Evolutionary conservation across 2,797 vertebrate genomes (phyloP), one percentile per base, ranked within the genome.

Genomic region (Dallia pectoralis): DNA sequence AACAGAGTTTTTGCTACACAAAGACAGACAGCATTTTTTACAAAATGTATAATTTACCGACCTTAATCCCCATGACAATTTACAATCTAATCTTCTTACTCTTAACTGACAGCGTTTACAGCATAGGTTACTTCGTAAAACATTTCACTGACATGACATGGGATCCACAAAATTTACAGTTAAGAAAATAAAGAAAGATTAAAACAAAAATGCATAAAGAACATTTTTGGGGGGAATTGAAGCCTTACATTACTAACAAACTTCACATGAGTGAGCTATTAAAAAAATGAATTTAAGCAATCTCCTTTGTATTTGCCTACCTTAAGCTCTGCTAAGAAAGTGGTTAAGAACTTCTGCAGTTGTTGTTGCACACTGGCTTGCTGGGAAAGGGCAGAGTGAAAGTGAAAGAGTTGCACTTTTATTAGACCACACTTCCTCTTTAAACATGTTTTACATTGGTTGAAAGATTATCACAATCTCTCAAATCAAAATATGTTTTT

Each of bases 241-340:
- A 12, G 40, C 40, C 9, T 44, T 44, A 44, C 14, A 44, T 44
- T 44, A 44, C 12, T 44, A 44, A 44, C 40, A 44, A 44, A 44
- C 40, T 12, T 44, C 19, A 63, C 0, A 51, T 36, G 73, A 48
- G 15, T 48, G 4, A 19, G 16, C 33, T 25, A 33, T 8, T 40
- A 51, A 14, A 70, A 7, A 61, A 40, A n/a, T n/a, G n/a, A 19
- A 25, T 1, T 4, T 61, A 4, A 49, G 22, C 29, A 63, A 3
- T n/a, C 64, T 9, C 16, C 56, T 72, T 51, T n/a, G 32, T 59
- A 48, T 84, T 81, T 86, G 90, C 86, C 88, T 85, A 90, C 86
- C 88, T 77, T 63, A 65, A 77, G 64, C 66, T 68, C 77, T 5
- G 51, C 48, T 48, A 69, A 18, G 30, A 53, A 36, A n/a, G 22